Conservation (phyloP, 53 echinoderm and acorn worm species). For the Stichopus horrens region DNA sequence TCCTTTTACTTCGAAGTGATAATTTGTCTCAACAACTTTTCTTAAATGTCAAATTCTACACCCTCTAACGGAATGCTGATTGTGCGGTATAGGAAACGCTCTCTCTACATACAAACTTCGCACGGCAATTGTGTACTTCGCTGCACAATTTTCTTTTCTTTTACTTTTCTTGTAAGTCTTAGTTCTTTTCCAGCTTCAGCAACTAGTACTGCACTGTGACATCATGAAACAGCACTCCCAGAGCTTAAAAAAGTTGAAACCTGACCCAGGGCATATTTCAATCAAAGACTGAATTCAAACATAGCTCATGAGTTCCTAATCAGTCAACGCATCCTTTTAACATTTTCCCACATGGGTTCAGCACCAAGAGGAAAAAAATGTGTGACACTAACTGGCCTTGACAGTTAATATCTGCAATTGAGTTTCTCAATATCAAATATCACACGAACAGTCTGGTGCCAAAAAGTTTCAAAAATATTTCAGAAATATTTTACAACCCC, state of each 20-base stretch:
- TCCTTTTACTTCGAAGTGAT: too few species aligned
- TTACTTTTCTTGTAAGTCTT: too few species aligned
- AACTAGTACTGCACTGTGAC: too few species aligned
- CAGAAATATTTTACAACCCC: not conserved
- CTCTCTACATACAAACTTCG: too few species aligned
- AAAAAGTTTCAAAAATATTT: conserved; percentile 17
- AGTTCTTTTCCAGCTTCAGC: too few species aligned
- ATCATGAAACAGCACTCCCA: too few species aligned
- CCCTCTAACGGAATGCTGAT: too few species aligned
- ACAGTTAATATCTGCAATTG: conserved; percentile 13
- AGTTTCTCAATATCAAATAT: conserved; percentile 35
- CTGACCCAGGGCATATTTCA: not conserved
- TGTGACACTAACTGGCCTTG: conserved; percentile 39
- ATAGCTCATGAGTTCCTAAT: conserved; percentile 9
- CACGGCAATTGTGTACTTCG: too few species aligned
- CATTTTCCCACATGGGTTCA: conserved; percentile 17
- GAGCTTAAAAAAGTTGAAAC: not conserved
- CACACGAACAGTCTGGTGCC: conserved; percentile 9
- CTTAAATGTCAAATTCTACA: too few species aligned
- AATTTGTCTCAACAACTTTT: too few species aligned
- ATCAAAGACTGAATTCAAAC: not conserved
- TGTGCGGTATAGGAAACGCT: too few species aligned
- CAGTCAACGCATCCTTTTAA: conserved; percentile 34
- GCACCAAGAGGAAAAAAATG: not conserved
- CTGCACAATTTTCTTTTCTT: too few species aligned